A percentile compares a stretch with the other conserved stretches of the same genome.
Evolutionary conservation across 2,797 vertebrate genomes (phyloP).

Genomic region (Craterocephalus amniculus): DNA sequence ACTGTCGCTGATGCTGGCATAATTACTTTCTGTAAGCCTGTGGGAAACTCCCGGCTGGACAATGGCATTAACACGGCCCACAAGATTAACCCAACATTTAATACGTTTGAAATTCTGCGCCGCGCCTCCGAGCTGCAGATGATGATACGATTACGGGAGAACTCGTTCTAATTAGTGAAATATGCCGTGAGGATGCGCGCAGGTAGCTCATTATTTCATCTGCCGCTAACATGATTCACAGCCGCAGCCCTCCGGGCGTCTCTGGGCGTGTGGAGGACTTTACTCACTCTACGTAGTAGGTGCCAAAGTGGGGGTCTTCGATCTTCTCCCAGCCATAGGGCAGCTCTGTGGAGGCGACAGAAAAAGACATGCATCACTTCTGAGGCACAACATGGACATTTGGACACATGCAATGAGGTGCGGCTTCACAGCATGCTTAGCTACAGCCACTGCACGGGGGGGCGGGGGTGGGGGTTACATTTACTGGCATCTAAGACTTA

Average conservation of each 20-base stretch:
- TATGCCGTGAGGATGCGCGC: not conserved
- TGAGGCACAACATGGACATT: constrained; percentile 44
- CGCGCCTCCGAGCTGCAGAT: not conserved
- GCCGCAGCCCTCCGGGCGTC: constrained; percentile 15
- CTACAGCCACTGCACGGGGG: constrained; percentile 26
- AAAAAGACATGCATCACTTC: constrained; percentile 49
- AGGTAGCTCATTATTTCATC: constrained; percentile 1
- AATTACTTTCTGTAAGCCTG: constrained; percentile 43
- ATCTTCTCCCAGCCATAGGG: constrained; percentile 99
- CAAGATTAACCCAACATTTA: constrained; percentile 3
- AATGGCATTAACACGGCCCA: constrained; percentile 18
- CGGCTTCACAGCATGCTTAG: constrained; percentile 36
- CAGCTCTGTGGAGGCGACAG: constrained; percentile 84
- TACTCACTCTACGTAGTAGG: constrained; percentile 98
- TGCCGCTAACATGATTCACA: constrained; percentile 21
- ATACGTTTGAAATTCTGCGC: constrained; percentile 3
- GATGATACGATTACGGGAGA: not conserved
- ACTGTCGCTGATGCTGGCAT: constrained; percentile 29
- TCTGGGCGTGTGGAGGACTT: constrained; percentile 18
- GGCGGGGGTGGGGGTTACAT: constrained; percentile 10
- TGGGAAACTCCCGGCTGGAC: constrained; percentile 51
- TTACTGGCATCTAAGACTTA: constrained; percentile 53
- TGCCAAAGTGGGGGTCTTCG: constrained; percentile 96
- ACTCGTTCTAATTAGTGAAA: not conserved
- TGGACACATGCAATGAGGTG: constrained; percentile 41